Base-by-base conservation (phyloP, 2,797 vertebrate species). In the Chaetophractus vellerosus region DNA sequence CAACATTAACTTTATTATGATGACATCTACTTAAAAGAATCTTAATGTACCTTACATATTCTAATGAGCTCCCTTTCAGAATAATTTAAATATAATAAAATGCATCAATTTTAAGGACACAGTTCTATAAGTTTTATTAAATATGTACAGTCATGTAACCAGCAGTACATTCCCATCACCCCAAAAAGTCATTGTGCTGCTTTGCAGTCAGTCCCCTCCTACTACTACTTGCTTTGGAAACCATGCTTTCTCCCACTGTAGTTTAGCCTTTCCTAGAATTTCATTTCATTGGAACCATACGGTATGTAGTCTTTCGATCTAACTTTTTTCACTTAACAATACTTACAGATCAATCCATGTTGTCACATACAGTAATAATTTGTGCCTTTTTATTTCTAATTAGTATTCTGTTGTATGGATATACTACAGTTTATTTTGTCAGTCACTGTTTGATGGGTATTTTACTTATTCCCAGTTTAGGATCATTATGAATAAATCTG, bases 21-120 rank as follows among this genome's bases (percentile, higher is more conserved):
- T 33, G 26, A 72, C 11, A 76, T 64, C 24, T 23, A 71, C 36
- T 81, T 91, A 3, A 75, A 78, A 81, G 52, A 89, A 33, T 82
- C 11, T 72, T 72, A 83, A 68, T 50, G 24, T 55, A 19, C 1
- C 50, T 69, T 75, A 63, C 18, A 50, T 61, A 80, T 48, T 63
- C 64, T 57, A 93, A 61, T 41, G 45, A 50, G 21, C 64, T 80
- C 63, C n/a, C 74, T 68, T 84, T 14, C 45, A 9, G 45, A 63
- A 21, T 68, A 74, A 36, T 64, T 92, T 64, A 84, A 94, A 64
- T 78, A 71, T 15, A 45, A 64, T 76, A 88, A 76, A 86, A 82
- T 36, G 63, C 21, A 66, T 15, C 23, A 18, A 18, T 63, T 89
- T 63, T 82, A 72, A 88, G 21, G 48, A 10, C 28, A 12, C 12